Evolutionary conservation across 2,888 invertebrate species (phyloP).

Genomic region (Drosophila mulleri): DNA sequence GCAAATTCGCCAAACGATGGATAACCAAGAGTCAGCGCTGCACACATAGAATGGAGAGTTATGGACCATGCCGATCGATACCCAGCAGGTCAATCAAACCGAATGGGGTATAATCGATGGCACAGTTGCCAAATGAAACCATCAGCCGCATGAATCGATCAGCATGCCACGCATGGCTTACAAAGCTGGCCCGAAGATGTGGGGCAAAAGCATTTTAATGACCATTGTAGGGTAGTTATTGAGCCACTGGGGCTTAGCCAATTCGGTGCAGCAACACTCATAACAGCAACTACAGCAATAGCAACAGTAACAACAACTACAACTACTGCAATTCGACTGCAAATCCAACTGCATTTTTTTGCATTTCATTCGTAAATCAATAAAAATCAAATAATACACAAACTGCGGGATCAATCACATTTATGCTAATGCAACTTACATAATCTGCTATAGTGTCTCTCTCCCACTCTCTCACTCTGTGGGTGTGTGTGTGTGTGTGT

Average conservation of each 20-base stretch:
- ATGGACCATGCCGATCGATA: constrained; percentile 56
- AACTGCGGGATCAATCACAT: constrained; percentile 76
- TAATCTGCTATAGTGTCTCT: constrained; percentile 47
- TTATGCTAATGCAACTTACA: constrained; percentile 78
- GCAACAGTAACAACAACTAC: constrained; percentile 58
- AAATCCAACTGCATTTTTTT: constrained; percentile 71
- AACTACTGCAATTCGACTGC: constrained; percentile 46
- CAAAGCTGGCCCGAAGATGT: not conserved
- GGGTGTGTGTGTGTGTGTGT: not conserved
- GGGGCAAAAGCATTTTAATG: constrained; percentile 7
- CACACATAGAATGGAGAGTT: constrained; percentile 46
- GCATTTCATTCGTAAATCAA: constrained; percentile 76
- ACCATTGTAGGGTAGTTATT: constrained; percentile 61
- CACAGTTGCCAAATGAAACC: not conserved
- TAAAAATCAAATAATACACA: constrained; percentile 78
- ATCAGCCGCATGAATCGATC: not conserved
- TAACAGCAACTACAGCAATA: constrained; percentile 63
- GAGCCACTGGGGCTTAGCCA: constrained; percentile 61
- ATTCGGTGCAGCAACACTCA: constrained; percentile 68
- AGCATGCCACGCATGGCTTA: not conserved
- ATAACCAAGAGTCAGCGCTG: constrained; percentile 35
- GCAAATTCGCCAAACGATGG: constrained; percentile 54
- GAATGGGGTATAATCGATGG: not conserved
- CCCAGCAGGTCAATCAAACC: constrained; percentile 29
- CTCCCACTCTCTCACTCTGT: too few relatives aligned